Evolutionary conservation across 2,113 vertebrate genomes (phyloP), one percentile per base, ranked within the genome.

Genomic region (Triplophysa dalaica): DNA sequence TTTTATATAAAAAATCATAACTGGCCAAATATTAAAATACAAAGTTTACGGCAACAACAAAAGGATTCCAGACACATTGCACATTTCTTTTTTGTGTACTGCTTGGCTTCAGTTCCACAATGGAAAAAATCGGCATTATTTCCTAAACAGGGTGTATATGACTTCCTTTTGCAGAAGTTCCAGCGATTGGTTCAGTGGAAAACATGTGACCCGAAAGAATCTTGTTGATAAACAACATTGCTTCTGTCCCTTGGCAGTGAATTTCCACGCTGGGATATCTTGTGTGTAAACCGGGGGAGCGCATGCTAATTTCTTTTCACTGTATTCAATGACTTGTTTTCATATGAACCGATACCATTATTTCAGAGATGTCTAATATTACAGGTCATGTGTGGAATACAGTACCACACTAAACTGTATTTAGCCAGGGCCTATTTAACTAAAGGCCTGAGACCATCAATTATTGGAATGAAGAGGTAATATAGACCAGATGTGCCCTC

Each of bases 401-500:
- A 80, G 68, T 67, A 62, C 48, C 56, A 45, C 10, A 62, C 45
- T 76, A 10, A 43, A 64, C 56, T 60, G 65, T 60, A 70, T 48
- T 50, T 50, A 78, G 68, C 62, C 41, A 24, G 26, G 19, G 38
- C 75, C 56, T 29, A 74, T 79, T 84, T 67, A 72, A 79, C 66
- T 66, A 74, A 81, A 77, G 77, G 62, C 70, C 60, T 61, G 50
- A 72, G 70, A 72, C 43, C 75, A 68, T 76, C 66, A 81, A 78
- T 74, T 76, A 79, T 76, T 48, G 65, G 63, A 81, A 85, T 79
- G 52, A 76, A 81, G 70, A 75, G 61, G 75, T 85, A 75, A 85
- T 83, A 77, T 22, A 64, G 70, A 62, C 80, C 84, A 83, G 81
- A 83, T 85, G 83, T 77, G 21, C 61, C 56, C 52, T 54, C 41